Percentiles rank a stretch among this genome's conserved stretches.
Evolutionary conservation across 2,797 vertebrate genomes (phyloP).

Genomic region (Orientallactaga sibirica): DNA sequence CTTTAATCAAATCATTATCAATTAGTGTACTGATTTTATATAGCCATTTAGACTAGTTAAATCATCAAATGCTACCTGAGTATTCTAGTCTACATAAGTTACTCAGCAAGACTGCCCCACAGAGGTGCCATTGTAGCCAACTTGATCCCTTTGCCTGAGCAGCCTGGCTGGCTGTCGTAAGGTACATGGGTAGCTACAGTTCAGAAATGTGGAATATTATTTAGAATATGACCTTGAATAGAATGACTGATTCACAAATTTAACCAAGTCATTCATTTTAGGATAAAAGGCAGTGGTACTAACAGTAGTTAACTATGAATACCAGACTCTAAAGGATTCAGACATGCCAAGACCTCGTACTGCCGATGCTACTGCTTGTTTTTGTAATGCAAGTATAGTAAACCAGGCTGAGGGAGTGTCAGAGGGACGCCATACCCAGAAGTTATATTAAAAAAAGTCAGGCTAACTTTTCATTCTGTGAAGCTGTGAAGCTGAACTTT

Average conservation of each 20-base stretch:
- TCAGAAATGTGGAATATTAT: not conserved
- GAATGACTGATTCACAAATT: not conserved
- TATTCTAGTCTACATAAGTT: not conserved
- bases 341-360: not conserved
- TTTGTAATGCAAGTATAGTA: not conserved
- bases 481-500: not conserved
- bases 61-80: not conserved
- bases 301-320: not conserved
- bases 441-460: not conserved
- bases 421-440: not conserved
- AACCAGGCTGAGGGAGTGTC: not conserved
- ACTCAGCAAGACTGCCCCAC: not conserved
- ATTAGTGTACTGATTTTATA: not conserved
- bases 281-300: not conserved
- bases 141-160: not conserved
- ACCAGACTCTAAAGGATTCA: not conserved
- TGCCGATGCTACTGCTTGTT: not conserved
- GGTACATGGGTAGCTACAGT: not conserved
- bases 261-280: conserved; percentile 39
- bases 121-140: not conserved
- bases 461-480: not conserved
- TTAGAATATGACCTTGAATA: not conserved
- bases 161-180: not conserved
- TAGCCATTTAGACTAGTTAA: not conserved
- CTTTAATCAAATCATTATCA: conserved; percentile 12